Percentiles rank a stretch among this genome's conserved stretches.
phyloP scores from a whole-genome alignment of 2,797 vertebrate species.

The Aplochiton taeniatus region DNA sequence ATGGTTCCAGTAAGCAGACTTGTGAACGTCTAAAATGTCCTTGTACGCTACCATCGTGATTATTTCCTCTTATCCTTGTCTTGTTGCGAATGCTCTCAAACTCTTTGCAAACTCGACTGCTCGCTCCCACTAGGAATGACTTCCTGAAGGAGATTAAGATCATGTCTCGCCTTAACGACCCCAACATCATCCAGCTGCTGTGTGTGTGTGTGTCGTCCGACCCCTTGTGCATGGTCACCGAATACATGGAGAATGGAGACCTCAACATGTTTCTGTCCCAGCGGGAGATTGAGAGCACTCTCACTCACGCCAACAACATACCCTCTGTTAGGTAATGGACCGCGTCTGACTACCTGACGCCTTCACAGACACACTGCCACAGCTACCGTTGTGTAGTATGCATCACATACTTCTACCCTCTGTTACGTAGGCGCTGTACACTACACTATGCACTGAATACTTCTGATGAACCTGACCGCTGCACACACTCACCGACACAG shows the following conservation, averaged over 20 bases:
- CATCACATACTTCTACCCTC: background rate
- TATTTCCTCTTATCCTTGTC: too few species aligned
- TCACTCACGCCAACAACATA: conserved; percentile 77
- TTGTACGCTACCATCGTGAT: too few species aligned
- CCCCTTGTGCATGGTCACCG: conserved; percentile 81
- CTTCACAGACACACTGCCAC: background rate
- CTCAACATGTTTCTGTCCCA: conserved; percentile 82
- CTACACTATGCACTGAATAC: too few species aligned
- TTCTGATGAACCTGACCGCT: background rate
- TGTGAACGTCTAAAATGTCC: too few species aligned
- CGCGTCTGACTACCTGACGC: too few species aligned
- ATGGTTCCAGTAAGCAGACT: too few species aligned
- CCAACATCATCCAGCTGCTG: conserved; percentile 87
- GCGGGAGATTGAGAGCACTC: conserved; percentile 82
- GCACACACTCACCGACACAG: background rate
- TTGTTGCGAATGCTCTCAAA: too few species aligned
- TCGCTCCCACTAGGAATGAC: conserved; percentile 73
- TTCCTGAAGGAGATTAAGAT: conserved; percentile 90
- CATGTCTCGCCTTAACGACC: conserved; percentile 85
- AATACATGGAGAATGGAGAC: conserved; percentile 80
- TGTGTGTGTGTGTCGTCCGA: conserved; percentile 83
- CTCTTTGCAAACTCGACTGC: background rate
- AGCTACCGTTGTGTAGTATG: background rate
- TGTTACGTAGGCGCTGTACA: background rate
- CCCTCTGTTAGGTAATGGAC: conserved; percentile 74